Conservation (phyloP, 2,888 invertebrate genomes). For the Meiosimyza decipiens region DNA sequence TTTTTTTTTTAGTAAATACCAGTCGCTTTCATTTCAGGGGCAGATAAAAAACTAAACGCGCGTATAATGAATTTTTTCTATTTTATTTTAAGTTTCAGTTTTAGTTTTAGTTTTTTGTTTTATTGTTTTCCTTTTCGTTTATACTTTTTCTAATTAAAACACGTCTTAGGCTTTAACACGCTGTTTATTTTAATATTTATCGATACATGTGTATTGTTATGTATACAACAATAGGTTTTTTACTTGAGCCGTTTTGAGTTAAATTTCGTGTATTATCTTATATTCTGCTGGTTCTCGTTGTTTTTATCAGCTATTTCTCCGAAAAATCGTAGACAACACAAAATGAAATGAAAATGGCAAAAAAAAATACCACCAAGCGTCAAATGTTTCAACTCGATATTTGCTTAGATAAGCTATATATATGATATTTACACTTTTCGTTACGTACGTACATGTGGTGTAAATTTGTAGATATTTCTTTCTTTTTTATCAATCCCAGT, state of each 20-base stretch:
- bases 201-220: too few species aligned
- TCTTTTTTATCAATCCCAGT: slow-evolving; percentile 3
- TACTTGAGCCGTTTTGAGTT: neutral
- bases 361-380: neutral
- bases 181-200: too few species aligned
- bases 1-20: neutral
- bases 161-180: too few species aligned
- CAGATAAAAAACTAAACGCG: neutral
- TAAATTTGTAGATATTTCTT: slow-evolving; percentile 21
- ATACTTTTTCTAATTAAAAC: slow-evolving; percentile 1
- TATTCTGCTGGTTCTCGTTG: neutral
- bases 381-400: neutral
- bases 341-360: neutral
- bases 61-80: too few species aligned
- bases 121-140: slow-evolving; percentile 15
- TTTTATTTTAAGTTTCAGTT: too few species aligned
- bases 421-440: neutral
- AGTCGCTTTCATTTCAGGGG: neutral
- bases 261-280: neutral
- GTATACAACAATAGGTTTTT: neutral
- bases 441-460: neutral
- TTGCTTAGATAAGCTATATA: neutral
- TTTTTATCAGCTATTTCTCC: neutral
- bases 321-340: neutral
- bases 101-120: slow-evolving; percentile 16